A percentile compares a stretch with the other conserved stretches of the same genome.
Conservation (phyloP, 1,140 invertebrate species). For the Drosophila seguyi region DNA sequence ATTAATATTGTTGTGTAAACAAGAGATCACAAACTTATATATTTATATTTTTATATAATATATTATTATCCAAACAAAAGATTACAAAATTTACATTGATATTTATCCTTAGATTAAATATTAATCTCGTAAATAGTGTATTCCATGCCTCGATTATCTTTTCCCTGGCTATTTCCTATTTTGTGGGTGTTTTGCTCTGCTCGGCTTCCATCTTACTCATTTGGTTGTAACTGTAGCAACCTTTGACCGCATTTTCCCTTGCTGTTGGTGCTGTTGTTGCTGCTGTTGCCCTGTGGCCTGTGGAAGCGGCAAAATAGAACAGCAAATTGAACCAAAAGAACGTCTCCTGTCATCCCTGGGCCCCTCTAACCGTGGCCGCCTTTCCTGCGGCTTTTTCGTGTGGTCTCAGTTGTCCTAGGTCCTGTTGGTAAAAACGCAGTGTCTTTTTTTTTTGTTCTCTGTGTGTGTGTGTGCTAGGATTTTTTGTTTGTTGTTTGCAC, state of each 20-base stretch:
- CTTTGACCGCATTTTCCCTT: constrained; percentile 45
- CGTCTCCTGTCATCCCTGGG: constrained; percentile 12
- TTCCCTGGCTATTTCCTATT: not conserved
- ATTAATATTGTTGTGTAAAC: too few species aligned
- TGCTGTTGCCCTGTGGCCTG: constrained; percentile 52
- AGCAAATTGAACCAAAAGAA: constrained; percentile 46
- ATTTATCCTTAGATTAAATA: not conserved
- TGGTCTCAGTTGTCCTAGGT: constrained; percentile 60
- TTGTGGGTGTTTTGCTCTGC: constrained; percentile 8
- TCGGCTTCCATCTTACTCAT: constrained; percentile 40
- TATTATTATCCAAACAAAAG: too few species aligned
- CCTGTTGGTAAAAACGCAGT: constrained; percentile 44
- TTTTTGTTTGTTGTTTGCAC: constrained; percentile 8
- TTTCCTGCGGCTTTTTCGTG: constrained; percentile 40
- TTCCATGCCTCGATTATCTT: not conserved
- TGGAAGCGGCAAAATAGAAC: constrained; percentile 51
- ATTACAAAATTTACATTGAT: too few species aligned
- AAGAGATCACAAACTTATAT: too few species aligned
- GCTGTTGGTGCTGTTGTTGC: constrained; percentile 9
- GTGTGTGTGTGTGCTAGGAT: constrained; percentile 2
- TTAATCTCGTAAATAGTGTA: not conserved
- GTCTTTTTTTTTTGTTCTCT: constrained; percentile 4
- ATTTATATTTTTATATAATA: too few species aligned
- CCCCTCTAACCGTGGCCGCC: constrained; percentile 16
- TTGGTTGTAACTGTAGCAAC: constrained; percentile 61